Base-by-base conservation (phyloP, 2,113 vertebrate genomes). In the Corythoichthys haematopterus region DNA sequence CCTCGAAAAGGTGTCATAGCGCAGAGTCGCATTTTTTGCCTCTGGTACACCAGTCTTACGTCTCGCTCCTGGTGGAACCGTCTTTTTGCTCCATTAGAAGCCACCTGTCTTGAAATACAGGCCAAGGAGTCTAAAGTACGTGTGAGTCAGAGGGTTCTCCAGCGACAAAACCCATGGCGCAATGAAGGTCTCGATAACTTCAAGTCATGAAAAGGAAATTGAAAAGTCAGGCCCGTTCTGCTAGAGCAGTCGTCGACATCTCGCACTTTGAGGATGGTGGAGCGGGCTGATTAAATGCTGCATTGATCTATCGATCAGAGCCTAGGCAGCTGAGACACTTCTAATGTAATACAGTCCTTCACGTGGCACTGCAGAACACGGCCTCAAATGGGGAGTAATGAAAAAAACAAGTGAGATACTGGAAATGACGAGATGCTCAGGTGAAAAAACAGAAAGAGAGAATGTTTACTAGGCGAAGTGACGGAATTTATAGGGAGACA, bases 281-380 rank as follows among this genome's bases (percentile, higher is more conserved):
- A 60, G 70, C 51, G 0, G 57, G 75, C 75, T 87, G 87, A 88
- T 85, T 87, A 84, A 88, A 88, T 74, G 76, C 81, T 77, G 80
- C 80, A 84, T 81, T 51, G 81, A 75, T 85, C 77, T 87, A 88
- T 84, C 78, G 87, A 89, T 88, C 82, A 74, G 67, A 76, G 81
- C 71, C 20, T 63, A 5, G 43, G 76, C 57, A 40, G 46, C 46
- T 51, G 64, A 65, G 61, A 78, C 53, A 76, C 73, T 36, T 35
- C 35, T 50, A 51, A 83, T 66, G 20, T 28, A 28, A 28, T 28
- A 47, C 33, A 64, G 72, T 83, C 74, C 74, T 81, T 78, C 72
- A 81, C 9, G 43, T 45, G 2, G 45, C 20, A 45, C 20, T 74
- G 72, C 66, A 68, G 56, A 78, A 75, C 68, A 59, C 64, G 37